phyloP scores from a whole-genome alignment of 2,113 vertebrate genomes.

The Chionis minor region DNA sequence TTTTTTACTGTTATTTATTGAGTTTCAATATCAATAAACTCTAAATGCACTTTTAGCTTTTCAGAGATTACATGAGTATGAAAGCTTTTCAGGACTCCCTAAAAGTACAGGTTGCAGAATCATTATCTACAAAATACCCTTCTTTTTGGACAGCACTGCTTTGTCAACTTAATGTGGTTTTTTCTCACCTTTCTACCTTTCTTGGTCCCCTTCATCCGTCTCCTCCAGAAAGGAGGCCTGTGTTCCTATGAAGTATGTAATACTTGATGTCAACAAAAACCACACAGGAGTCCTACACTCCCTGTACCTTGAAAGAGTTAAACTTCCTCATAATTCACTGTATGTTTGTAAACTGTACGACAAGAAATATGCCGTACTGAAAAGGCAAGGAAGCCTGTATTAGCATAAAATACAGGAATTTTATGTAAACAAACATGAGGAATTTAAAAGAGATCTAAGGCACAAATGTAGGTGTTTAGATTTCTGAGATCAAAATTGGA shows the following conservation, averaged over 20 bases:
- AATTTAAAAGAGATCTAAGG: not conserved
- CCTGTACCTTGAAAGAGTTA: not conserved
- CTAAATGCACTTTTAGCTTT: not conserved
- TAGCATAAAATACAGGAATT: not conserved
- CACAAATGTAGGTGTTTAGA: not conserved
- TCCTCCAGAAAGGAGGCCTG: not conserved
- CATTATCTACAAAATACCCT: not conserved
- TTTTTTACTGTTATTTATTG: not conserved
- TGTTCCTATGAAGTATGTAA: not conserved
- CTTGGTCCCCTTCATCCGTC: not conserved
- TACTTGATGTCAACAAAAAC: not conserved
- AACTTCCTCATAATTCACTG: not conserved
- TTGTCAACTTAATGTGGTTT: not conserved
- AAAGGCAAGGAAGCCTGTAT: not conserved
- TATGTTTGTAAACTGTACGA: not conserved
- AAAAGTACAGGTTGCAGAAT: not conserved
- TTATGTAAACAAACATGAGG: not conserved
- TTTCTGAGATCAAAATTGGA: not conserved
- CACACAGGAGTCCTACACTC: accelerated
- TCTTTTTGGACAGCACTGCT: not conserved
- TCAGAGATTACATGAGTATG: not conserved
- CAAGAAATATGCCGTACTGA: not conserved
- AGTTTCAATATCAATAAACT: not conserved
- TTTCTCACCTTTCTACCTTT: not conserved
- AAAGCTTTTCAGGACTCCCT: not conserved